Percentiles rank a stretch among this genome's conserved stretches.
These are phyloP conservation scores for Crambe crambe DNA, from an alignment of 37 sponge, comb jelly and placozoan genomes.

Conservation along the genomic window DNA sequence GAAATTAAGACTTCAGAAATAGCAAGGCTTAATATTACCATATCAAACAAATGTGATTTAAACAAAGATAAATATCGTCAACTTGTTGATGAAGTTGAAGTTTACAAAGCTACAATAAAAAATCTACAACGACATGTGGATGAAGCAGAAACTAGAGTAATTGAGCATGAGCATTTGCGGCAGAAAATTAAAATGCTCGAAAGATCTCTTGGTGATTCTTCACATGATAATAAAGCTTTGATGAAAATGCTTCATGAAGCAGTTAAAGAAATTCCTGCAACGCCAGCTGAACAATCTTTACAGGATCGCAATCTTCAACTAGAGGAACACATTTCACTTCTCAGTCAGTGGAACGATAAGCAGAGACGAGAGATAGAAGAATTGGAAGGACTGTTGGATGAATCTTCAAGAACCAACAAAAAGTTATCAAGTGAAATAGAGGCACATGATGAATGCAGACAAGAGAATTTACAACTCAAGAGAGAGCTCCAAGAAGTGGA, in stretches of 20 bases:
- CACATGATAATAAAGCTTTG: constrained; percentile 55
- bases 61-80: not conserved
- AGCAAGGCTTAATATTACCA: not conserved
- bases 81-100: constrained; percentile 31
- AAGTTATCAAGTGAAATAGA: constrained; percentile 24
- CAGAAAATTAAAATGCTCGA: constrained; percentile 37
- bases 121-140: constrained; percentile 43
- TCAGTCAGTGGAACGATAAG: constrained; percentile 84
- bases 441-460: constrained; percentile 13
- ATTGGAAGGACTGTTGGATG: constrained; percentile 31
- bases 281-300: constrained; percentile 24
- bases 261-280: constrained; percentile 26
- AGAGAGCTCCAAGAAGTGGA: constrained; percentile 62
- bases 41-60: constrained; percentile 5
- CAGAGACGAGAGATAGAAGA: constrained; percentile 50
- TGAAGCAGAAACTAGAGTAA: constrained; percentile 48
- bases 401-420: constrained; percentile 15
- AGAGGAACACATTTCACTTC: constrained; percentile 66
- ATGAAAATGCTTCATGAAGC: constrained; percentile 33
- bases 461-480: constrained; percentile 29
- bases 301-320: constrained; percentile 66
- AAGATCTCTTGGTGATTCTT: constrained; percentile 33
- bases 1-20: not conserved
- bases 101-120: constrained; percentile 31
- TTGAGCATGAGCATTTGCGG: constrained; percentile 51